These are phyloP conservation scores for Crioceris asparagi DNA, from an alignment of 2,888 invertebrate species.

Conservation along the genomic window DNA sequence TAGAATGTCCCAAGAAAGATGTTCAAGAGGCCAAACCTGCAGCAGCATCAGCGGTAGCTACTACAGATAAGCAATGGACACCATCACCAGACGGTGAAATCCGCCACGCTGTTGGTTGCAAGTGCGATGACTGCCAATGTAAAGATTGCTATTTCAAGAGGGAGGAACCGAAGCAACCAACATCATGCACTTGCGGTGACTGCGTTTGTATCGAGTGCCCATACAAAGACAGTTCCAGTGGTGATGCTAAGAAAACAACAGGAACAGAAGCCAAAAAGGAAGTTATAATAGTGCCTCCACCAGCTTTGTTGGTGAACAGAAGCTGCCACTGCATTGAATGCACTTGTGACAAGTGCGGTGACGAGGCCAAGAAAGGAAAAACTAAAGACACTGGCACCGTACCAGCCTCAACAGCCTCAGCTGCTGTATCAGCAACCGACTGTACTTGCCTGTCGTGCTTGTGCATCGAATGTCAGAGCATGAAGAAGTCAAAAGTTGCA, in stretches of 20 bases:
- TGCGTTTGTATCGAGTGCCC: slow-evolving; percentile 14
- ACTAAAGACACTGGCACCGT: slow-evolving; percentile 3
- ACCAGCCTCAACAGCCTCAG: neutral
- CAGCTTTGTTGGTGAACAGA: slow-evolving; percentile 1
- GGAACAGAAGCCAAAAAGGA: neutral
- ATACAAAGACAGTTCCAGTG: slow-evolving; percentile 8
- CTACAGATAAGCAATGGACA: neutral
- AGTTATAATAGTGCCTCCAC: neutral
- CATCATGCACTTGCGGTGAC: slow-evolving; percentile 6
- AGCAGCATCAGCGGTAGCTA: no score
- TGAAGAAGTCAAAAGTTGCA: no score
- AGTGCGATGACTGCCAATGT: slow-evolving; percentile 12
- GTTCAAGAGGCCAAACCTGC: neutral
- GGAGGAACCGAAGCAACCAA: neutral
- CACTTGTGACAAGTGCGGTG: slow-evolving; percentile 12
- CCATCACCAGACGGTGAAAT: no score
- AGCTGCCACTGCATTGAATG: slow-evolving; percentile 17
- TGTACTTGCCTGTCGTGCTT: slow-evolving; percentile 4
- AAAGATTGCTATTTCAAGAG: slow-evolving; percentile 2
- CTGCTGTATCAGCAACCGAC: neutral
- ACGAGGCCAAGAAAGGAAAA: slow-evolving; percentile 5
- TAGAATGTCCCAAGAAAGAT: slow-evolving; percentile 1
- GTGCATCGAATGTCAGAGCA: slow-evolving; percentile 4
- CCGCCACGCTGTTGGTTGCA: slow-evolving; percentile 5
- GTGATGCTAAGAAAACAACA: neutral